phyloP scores from a whole-genome alignment of 2,888 invertebrate genomes.

The Athalia cordata region DNA sequence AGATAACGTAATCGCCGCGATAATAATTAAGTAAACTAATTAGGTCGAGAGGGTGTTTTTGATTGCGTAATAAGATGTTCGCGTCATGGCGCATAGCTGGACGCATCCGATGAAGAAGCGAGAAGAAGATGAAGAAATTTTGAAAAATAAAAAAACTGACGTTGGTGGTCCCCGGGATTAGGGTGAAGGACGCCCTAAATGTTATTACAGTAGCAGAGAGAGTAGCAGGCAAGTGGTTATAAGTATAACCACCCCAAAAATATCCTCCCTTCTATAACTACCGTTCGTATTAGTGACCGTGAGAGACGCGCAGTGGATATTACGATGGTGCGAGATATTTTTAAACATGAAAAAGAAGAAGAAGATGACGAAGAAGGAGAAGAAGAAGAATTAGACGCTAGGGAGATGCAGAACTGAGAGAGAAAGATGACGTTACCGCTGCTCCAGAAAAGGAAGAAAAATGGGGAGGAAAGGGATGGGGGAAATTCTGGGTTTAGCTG shows the following conservation, averaged over 20 bases:
- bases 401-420: too few relatives aligned
- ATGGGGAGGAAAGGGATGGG: conserved; percentile 7
- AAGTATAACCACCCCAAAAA: conserved; percentile 44
- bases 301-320: conserved; percentile 18
- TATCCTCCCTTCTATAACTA: conserved; percentile 4
- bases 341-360: conserved; percentile 25
- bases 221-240: conserved; percentile 46
- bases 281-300: conserved; percentile 19
- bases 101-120: neutral
- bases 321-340: conserved; percentile 14
- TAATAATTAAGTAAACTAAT: too few relatives aligned
- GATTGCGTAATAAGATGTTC: too few relatives aligned
- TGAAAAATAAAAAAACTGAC: neutral
- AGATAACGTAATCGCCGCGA: too few relatives aligned
- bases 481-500: neutral
- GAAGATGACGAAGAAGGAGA: conserved; percentile 9
- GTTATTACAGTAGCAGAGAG: conserved; percentile 50
- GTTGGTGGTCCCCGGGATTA: conserved; percentile 42
- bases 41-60: too few relatives aligned
- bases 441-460: neutral
- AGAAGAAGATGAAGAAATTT: neutral
- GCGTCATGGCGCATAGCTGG: neutral
- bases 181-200: conserved; percentile 47
- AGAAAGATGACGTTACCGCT: too few relatives aligned
- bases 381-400: neutral